Evolutionary conservation across 2,113 vertebrate species (phyloP).

Genomic region (Megaceryle maxima): DNA sequence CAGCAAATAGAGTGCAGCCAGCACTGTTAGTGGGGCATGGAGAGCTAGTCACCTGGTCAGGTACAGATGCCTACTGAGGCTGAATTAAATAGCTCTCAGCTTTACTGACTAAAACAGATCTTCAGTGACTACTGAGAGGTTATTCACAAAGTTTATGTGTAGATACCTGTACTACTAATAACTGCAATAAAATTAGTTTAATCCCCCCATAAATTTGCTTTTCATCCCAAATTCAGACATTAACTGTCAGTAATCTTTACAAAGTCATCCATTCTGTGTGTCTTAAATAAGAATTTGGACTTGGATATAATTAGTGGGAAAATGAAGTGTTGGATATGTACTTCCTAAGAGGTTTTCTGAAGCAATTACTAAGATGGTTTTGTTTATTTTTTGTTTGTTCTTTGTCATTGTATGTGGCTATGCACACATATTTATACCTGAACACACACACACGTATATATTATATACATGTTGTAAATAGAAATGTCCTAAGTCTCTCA

Average conservation of each 20-base stretch:
- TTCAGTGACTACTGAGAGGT: background rate
- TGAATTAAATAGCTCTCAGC: background rate
- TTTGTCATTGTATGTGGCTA: background rate
- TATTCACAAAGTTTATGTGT: background rate
- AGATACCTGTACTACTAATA: background rate
- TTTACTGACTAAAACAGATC: background rate
- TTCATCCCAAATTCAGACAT: background rate
- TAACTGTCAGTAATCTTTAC: background rate
- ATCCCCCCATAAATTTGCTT: background rate
- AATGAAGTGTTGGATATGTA: background rate
- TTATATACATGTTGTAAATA: background rate
- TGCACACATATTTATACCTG: accelerated
- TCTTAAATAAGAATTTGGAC: background rate
- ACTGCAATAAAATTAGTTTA: background rate
- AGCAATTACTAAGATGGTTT: background rate
- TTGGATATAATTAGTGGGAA: background rate
- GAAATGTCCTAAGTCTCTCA: background rate
- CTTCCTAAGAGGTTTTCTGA: background rate
- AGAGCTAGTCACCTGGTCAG: background rate
- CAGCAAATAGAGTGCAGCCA: background rate
- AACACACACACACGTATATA: no score
- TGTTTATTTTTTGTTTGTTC: background rate
- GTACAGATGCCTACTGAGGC: background rate
- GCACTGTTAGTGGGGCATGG: accelerated
- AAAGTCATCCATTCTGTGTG: background rate